Conservation (phyloP, 2,888 invertebrate species). For the Rhyacophila evoluta region DNA sequence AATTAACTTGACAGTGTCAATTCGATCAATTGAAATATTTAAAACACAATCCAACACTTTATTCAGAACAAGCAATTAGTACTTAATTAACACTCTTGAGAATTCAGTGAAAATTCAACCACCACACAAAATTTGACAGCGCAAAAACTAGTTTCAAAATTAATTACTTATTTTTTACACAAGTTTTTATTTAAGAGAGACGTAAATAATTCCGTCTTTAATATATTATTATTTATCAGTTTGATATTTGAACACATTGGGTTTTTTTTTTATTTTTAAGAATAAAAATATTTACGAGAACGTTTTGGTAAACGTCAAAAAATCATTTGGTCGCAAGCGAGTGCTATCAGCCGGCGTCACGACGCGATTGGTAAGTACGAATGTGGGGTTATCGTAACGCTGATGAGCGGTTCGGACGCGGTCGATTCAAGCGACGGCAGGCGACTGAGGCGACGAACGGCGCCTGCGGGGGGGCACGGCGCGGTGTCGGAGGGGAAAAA, state of each 20-base stretch:
- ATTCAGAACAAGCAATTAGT: not conserved
- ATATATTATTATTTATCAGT: not conserved
- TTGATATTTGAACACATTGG: not conserved
- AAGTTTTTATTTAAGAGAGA: not conserved
- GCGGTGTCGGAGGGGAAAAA: constrained; percentile 31
- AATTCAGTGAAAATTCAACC: not conserved
- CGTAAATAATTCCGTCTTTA: too few relatives aligned
- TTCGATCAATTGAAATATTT: not conserved
- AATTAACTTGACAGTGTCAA: not conserved
- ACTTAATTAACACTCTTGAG: not conserved
- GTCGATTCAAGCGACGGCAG: constrained; percentile 38
- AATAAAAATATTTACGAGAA: not conserved
- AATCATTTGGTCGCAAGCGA: constrained; percentile 42
- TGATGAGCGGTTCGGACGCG: constrained; percentile 37
- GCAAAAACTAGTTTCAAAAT: not conserved
- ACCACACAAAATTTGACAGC: not conserved
- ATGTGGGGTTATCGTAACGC: constrained; percentile 13
- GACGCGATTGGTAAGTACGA: constrained; percentile 25
- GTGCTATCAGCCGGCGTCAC: constrained; percentile 38
- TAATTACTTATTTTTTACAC: not conserved
- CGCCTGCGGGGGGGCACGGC: constrained; percentile 19
- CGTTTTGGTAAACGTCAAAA: constrained; percentile 47
- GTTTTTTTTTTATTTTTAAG: not conserved
- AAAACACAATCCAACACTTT: not conserved
- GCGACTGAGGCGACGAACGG: constrained; percentile 36